A percentile compares a stretch with the other conserved stretches of the same genome.
phyloP scores from a whole-genome alignment of 2,888 invertebrate species.

The Halocaridina rubra region DNA sequence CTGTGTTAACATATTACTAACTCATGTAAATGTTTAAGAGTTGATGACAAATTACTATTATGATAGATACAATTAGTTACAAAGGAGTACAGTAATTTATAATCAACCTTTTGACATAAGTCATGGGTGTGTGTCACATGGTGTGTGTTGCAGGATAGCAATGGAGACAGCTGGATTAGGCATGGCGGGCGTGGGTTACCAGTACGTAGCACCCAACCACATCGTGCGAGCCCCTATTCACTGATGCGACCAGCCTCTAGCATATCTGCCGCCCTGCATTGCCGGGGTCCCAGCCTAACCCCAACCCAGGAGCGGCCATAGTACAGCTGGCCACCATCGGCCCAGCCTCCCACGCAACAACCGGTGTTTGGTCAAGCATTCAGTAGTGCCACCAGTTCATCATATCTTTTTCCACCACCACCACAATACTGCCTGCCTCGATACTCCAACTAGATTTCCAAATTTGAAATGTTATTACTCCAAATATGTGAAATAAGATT shows the following conservation, averaged over 20 bases:
- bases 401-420: slow-evolving; percentile 21
- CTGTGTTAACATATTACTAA: too few relatives aligned
- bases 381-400: slow-evolving; percentile 26
- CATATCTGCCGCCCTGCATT: slow-evolving; percentile 11
- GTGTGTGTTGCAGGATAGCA: slow-evolving; percentile 81
- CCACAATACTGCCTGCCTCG: slow-evolving; percentile 14
- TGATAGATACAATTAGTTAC: too few relatives aligned
- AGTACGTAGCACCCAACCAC: slow-evolving; percentile 92
- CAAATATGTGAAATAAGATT: too few relatives aligned
- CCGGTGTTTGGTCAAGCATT: slow-evolving; percentile 33
- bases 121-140: slow-evolving; percentile 12
- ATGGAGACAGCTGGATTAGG: slow-evolving; percentile 94
- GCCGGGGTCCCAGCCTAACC: slow-evolving; percentile 31
- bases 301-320: slow-evolving; percentile 40
- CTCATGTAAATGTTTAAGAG: too few relatives aligned
- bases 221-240: slow-evolving; percentile 93
- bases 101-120: neutral
- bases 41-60: too few relatives aligned
- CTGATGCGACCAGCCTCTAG: slow-evolving; percentile 68
- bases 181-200: slow-evolving; percentile 90
- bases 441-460: too few relatives aligned
- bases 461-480: too few relatives aligned
- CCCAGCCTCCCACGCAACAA: slow-evolving; percentile 32
- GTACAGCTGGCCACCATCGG: slow-evolving; percentile 25
- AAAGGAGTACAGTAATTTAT: too few relatives aligned